phyloP scores from a whole-genome alignment of 2,797 vertebrate species.

The Hydrophis major region DNA sequence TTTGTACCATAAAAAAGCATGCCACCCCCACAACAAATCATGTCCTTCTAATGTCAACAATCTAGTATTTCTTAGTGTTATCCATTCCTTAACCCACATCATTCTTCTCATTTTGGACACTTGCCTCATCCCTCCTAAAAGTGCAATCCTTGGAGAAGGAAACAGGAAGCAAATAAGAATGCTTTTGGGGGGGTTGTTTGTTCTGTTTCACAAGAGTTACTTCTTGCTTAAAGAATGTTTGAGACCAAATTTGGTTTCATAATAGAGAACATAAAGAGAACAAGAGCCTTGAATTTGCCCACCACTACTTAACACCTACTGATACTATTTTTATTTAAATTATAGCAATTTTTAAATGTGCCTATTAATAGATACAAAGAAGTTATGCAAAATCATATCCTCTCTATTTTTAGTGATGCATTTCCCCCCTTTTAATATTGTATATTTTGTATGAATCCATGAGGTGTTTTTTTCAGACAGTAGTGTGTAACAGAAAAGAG shows the following conservation, averaged over 20 bases:
- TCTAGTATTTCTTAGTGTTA: too few relatives aligned
- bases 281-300: neutral
- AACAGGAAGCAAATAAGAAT: neutral
- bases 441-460: neutral
- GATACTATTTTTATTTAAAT: neutral
- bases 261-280: neutral
- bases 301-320: neutral
- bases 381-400: neutral
- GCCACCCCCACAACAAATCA: too few relatives aligned
- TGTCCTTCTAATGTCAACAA: too few relatives aligned
- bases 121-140: neutral
- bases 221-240: neutral
- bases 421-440: neutral
- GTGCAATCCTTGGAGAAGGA: neutral
- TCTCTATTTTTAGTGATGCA: neutral
- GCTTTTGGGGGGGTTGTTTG: neutral
- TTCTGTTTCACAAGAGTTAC: neutral
- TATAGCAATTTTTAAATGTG: neutral
- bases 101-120: neutral
- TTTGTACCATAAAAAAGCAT: too few relatives aligned
- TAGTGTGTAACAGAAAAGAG: neutral
- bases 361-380: neutral
- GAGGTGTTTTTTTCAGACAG: neutral
- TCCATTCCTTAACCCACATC: too few relatives aligned
- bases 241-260: neutral